phyloP scores from a whole-genome alignment of 1,140 invertebrate species.

The Saccostrea cuccullata region DNA sequence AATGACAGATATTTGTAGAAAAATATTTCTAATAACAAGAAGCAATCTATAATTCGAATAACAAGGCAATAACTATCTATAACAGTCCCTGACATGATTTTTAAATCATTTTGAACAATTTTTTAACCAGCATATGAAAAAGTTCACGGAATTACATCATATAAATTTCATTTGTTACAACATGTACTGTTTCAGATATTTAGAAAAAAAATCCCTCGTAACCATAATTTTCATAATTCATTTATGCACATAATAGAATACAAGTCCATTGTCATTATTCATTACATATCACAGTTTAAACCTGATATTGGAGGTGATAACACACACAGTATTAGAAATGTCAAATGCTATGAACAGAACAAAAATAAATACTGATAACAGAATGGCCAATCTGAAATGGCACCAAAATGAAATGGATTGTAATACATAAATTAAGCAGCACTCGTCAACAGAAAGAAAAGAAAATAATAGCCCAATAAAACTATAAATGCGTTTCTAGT shows the following conservation, averaged over 20 bases:
- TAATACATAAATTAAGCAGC: conserved; percentile 30
- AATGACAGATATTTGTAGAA: background rate
- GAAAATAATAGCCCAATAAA: background rate
- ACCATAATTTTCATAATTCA: too few species aligned
- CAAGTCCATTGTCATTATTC: background rate
- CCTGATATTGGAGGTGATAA: background rate
- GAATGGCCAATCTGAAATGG: background rate
- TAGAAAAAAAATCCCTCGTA: too few species aligned
- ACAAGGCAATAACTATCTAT: background rate
- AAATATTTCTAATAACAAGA: background rate
- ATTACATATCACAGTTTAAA: conserved; percentile 18
- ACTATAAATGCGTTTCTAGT: conserved; percentile 30
- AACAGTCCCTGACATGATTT: background rate
- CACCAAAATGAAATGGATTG: background rate
- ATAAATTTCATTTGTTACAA: too few species aligned
- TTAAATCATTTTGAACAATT: background rate
- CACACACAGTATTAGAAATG: background rate
- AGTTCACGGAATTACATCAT: too few species aligned
- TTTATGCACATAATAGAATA: too few species aligned
- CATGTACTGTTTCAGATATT: too few species aligned
- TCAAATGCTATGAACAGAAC: background rate
- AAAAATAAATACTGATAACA: background rate
- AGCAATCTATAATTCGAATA: background rate
- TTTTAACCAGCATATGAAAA: background rate
- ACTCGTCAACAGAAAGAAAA: conserved; percentile 2